phyloP scores from a whole-genome alignment of 2,888 invertebrate species.

The Tineola bisselliella region DNA sequence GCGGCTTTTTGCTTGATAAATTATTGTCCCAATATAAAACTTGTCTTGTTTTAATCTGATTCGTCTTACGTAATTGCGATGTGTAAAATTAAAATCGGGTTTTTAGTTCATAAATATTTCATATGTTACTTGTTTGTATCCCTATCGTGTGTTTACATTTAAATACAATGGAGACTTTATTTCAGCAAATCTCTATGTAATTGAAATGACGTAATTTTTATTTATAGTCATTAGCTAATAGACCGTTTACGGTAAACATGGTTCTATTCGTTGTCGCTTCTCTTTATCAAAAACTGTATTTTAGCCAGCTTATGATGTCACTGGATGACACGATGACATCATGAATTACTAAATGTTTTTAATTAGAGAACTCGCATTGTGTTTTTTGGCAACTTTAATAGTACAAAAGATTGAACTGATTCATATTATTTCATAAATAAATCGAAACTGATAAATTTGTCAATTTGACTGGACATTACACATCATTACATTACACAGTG shows the following conservation, averaged over 20 bases:
- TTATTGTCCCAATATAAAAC: slow-evolving; percentile 27
- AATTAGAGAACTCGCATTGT: too few species aligned
- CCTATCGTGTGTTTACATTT: neutral
- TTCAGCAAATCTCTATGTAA: neutral
- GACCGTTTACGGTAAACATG: neutral
- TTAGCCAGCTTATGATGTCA: slow-evolving; percentile 27
- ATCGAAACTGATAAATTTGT: too few species aligned
- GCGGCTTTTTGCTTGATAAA: slow-evolving; percentile 31
- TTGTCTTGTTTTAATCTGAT: neutral
- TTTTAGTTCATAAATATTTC: neutral
- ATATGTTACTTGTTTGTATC: neutral
- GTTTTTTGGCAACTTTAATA: too few species aligned
- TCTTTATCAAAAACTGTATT: neutral
- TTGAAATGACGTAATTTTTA: neutral
- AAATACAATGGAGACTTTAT: neutral
- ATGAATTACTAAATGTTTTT: slow-evolving; percentile 18
- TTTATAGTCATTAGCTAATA: neutral
- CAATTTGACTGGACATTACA: too few species aligned
- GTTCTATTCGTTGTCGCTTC: neutral
- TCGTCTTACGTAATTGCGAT: neutral
- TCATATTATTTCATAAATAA: too few species aligned
- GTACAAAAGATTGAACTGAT: too few species aligned
- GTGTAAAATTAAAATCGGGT: neutral
- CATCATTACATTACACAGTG: too few species aligned
- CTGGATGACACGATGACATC: slow-evolving; percentile 26